A percentile compares a stretch with the other conserved stretches of the same genome.
Evolutionary conservation across 1,140 invertebrate species (phyloP).

Genomic region (Caenorhabditis briggsae): DNA sequence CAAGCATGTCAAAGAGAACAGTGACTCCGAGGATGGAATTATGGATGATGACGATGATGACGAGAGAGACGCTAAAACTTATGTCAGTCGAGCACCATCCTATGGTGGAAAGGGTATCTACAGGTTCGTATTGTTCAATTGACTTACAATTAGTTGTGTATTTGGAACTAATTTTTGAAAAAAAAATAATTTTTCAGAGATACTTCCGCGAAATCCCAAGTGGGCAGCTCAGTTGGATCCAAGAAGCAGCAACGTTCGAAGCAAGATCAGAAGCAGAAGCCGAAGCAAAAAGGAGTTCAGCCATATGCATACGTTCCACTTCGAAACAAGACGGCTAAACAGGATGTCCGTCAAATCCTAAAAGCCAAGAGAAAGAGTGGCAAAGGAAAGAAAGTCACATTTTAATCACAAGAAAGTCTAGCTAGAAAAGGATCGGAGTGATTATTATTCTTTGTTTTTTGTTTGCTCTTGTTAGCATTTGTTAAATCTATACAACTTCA

Average conservation of each 20-base stretch:
- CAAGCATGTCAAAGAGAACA: slow-evolving; percentile 51
- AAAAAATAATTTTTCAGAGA: slow-evolving; percentile 37
- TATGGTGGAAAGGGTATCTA: slow-evolving; percentile 46
- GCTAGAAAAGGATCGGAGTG: not conserved
- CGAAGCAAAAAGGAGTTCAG: slow-evolving; percentile 54
- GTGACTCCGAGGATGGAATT: slow-evolving; percentile 55
- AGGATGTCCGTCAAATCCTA: slow-evolving; percentile 60
- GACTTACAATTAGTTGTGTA: not conserved
- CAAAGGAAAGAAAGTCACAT: slow-evolving; percentile 54
- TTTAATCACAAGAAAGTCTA: not conserved
- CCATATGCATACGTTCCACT: slow-evolving; percentile 67
- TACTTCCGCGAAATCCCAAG: slow-evolving; percentile 30
- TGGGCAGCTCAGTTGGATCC: slow-evolving; percentile 3
- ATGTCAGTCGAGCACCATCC: slow-evolving; percentile 1
- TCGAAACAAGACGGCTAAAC: slow-evolving; percentile 55
- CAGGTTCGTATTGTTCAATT: slow-evolving; percentile 19
- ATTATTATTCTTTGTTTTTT: not conserved
- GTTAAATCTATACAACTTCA: not conserved
- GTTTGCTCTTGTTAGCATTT: not conserved
- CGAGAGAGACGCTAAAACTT: slow-evolving; percentile 30
- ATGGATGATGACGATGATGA: slow-evolving; percentile 55
- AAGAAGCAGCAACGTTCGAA: slow-evolving; percentile 3
- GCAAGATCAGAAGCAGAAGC: slow-evolving; percentile 17
- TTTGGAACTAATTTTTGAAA: not conserved
- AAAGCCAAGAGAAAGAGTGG: slow-evolving; percentile 61